A percentile compares a stretch with the other conserved stretches of the same genome.
Evolutionary conservation across 2,113 vertebrate genomes (phyloP).

Genomic region (Athene cunicularia): DNA sequence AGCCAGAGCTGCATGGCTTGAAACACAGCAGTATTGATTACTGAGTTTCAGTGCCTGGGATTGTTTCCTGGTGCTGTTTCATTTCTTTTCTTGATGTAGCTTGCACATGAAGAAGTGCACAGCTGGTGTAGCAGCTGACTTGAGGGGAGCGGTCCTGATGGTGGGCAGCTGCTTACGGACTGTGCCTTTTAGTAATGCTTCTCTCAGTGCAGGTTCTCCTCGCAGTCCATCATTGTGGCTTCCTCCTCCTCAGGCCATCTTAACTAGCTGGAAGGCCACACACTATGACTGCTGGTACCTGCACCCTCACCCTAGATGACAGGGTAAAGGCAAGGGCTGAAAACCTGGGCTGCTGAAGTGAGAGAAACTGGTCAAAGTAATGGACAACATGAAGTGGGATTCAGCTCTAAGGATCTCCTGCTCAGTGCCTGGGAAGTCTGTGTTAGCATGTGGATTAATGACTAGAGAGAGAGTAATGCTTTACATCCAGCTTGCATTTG

Average conservation of each 20-base stretch:
- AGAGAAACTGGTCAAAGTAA: neutral
- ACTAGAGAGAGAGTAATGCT: neutral
- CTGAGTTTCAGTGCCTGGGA: neutral
- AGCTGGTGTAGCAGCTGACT: neutral
- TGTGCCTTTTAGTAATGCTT: neutral
- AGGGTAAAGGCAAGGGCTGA: neutral
- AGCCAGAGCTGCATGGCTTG: neutral
- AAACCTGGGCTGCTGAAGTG: neutral
- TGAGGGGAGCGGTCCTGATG: neutral
- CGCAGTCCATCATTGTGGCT: accelerated
- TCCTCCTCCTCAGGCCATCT: neutral
- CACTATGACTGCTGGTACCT: neutral
- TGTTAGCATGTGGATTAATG: accelerated
- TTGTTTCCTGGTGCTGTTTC: neutral
- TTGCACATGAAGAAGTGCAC: neutral
- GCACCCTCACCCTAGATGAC: neutral
- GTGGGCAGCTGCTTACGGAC: neutral
- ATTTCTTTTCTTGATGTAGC: neutral
- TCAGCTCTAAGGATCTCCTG: neutral
- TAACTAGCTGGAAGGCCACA: neutral
- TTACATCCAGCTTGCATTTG: neutral
- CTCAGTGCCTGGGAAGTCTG: neutral
- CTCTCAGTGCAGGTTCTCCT: neutral
- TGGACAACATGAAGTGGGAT: neutral
- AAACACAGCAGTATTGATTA: neutral